Evolutionary conservation across 2,113 vertebrate genomes (phyloP), one percentile per base, ranked within the genome.

Genomic region (Neopipo cinnamomea): DNA sequence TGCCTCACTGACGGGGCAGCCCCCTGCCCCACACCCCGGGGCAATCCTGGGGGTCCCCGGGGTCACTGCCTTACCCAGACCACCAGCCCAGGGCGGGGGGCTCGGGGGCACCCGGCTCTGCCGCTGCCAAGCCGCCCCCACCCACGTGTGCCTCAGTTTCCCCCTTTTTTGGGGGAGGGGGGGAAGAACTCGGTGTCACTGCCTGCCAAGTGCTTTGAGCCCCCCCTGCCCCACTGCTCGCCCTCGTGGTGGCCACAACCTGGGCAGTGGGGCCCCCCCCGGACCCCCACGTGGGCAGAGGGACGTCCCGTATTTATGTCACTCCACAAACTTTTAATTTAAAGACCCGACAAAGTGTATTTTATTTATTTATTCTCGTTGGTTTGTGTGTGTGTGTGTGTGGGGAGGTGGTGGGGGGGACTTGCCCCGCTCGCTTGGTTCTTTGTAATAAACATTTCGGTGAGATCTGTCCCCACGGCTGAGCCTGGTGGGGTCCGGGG

Each of bases 351-450:
- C 37, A 75, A 92, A 94, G 49, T 31, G 84, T 88, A 88, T 88
- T 94, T 96, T 91, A 91, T 95, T 94, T 94, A 96, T 96, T 96
- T 91, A 91, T 96, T 95, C 72, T 86, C 30, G 7, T 79, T 44
- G 47, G 31, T 39, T 24, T 62, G 37, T 20, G 73, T 8, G 61
- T 22, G 42, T 33, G 77, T 19, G 35, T 47, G 19, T 12, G 8
- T 9, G 12, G 19, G 24, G n/a, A 2, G 27, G 14, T 12, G 8
- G 10, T 9, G 19, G 21, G n/a, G 47, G 70, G 33, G 6, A 50
- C 77, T 89, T 52, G 21, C 87, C 94, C 89, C 87, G 44, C 89
- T 92, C 76, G 89, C 86, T 92, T 84, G 84, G 66, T 88, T 95
- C 92, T 96, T 93, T 96, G 85, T 94, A 95, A 91, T 94, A 91